Base-by-base conservation (phyloP, 2,797 vertebrate genomes). In the Bovichtus variegatus region DNA sequence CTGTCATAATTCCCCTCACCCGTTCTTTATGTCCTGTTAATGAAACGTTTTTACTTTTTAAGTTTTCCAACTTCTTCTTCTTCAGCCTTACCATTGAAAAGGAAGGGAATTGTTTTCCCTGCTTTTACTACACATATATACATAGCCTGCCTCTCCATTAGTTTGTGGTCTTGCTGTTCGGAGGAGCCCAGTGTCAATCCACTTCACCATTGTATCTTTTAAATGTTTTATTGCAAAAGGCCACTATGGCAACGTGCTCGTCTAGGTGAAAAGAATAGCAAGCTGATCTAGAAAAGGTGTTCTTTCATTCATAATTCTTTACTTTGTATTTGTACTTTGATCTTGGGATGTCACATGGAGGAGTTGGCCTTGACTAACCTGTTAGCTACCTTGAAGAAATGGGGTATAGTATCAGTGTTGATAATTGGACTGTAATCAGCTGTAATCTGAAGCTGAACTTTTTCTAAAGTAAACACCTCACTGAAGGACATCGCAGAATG, bases 391-490 rank as follows among this genome's bases (percentile, higher is more conserved):
- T 70, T 21, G 21, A n/a, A 62, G 66, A 59, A 65, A 31, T 34
- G 41, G 31, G 25, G 4, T 57, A 11, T 15, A 25, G 25, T 36
- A 55, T 74, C 54, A 66, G 34, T 62, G 54, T 25, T 66, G 38
- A 64, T 78, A 59, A 85, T 85, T 68, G 59, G 41, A 41, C 62
- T 23, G 43, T 58, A 72, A 76, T 83, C 19, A 2, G 15, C 15
- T 40, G 51, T 78, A 78, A 86, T 80, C 55, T 80, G 54, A 81
- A 51, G 21, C 55, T 34, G 10, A 36, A 18, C 40, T 66, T 82
- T 55, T 43, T 65, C 23, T 57, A 16, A 61, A 38, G 34, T 50
- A 75, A 76, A 55, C 69, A 44, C 53, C 82, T 51, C 40, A 51
- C 49, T 5, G 10, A 76, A 72, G 75, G 66, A 78, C 40, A 44